Base-by-base conservation (phyloP, 2,797 vertebrate species). In the Sebastes alutus region DNA sequence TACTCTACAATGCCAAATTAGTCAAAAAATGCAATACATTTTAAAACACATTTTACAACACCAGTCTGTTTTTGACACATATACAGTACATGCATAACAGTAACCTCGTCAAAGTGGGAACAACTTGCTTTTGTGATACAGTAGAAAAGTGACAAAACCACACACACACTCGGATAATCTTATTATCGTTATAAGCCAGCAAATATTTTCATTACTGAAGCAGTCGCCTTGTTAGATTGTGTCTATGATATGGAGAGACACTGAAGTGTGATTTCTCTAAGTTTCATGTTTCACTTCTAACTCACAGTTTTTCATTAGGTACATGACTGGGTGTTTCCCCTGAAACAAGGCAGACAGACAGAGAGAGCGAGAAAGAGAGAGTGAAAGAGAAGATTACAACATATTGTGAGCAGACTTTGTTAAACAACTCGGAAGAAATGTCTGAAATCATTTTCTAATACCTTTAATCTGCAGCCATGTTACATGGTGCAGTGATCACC, bases 261-360 rank as follows among this genome's bases (percentile, higher is more conserved):
- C 0, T 75, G 66, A 88, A 58, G 85, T 88, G 84, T 82, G 85
- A 88, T 52, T 80, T 86, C 71, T 78, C 20, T 3, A 60, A 73
- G 87, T 89, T 89, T 91, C 84, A 75, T 77, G 62, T 86, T 86
- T 84, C 81, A 87, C 75, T 70, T 83, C 75, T 32, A 64, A 67
- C 77, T 86, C 65, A 83, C 67, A 69, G 72, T 77, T 81, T 81
- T 88, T 89, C 20, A 76, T 87, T 72, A 42, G 55, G 58, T 55
- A 33, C 33, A 38, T 78, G n/a, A 76, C 58, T 49, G 78, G 87
- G 83, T 84, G 72, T 22, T 33, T 62, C 32, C 32, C 60, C 30
- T 35, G 60, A 35, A 62, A 62, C 29, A 30, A 64, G 61, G 30
- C 60, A 22, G 6, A 73, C n/a, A 65, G 30, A 76, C 35, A 35